A percentile compares a stretch with the other conserved stretches of the same genome.
Conservation (phyloP, 1,140 invertebrate species). For the Saccostrea echinata region DNA sequence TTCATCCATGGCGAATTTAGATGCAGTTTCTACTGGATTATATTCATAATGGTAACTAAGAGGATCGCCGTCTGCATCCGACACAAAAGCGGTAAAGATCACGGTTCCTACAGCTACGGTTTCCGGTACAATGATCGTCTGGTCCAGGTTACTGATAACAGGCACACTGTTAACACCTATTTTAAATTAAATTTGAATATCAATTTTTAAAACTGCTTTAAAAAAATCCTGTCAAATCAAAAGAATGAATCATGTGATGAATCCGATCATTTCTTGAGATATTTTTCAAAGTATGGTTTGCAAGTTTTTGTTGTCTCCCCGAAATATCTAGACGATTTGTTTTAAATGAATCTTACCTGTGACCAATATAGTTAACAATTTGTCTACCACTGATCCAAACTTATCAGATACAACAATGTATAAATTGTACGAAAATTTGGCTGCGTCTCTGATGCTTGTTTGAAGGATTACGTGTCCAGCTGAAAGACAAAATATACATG, state of each 20-base stretch:
- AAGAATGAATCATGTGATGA: too few species aligned
- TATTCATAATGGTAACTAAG: constrained; percentile 9
- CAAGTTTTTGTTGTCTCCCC: too few species aligned
- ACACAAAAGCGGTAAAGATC: neutral
- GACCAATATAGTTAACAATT: neutral
- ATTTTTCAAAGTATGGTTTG: too few species aligned
- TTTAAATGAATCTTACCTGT: neutral
- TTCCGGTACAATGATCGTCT: constrained; percentile 19
- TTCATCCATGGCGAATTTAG: constrained; percentile 21
- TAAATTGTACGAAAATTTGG: constrained; percentile 8
- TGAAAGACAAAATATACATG: neutral
- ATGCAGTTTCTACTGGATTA: neutral
- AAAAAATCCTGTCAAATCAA: too few species aligned
- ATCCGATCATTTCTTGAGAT: too few species aligned
- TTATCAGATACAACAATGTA: constrained; percentile 19
- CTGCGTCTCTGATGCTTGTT: neutral
- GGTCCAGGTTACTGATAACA: constrained; percentile 3
- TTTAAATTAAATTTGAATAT: neutral
- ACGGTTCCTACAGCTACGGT: constrained; percentile 2
- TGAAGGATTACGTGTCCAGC: constrained; percentile 21
- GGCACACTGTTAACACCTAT: constrained; percentile 24
- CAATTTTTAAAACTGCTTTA: neutral
- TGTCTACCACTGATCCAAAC: neutral
- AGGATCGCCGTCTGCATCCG: constrained; percentile 6
- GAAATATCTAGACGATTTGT: neutral